These are phyloP conservation scores for Silurus meridionalis DNA, from an alignment of 2,113 vertebrate species.

Conservation along the genomic window DNA sequence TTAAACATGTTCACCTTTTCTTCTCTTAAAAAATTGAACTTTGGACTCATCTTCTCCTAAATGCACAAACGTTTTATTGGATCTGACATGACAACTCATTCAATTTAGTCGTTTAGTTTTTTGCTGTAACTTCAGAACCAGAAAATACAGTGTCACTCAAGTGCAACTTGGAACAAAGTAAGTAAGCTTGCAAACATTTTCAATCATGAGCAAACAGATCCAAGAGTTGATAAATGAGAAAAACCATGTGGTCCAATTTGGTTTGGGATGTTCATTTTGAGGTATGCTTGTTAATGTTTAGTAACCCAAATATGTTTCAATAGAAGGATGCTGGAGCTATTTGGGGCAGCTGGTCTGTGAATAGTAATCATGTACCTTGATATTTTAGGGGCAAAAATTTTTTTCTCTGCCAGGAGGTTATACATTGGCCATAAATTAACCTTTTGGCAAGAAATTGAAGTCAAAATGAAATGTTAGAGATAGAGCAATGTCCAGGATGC, in stretches of 20 bases:
- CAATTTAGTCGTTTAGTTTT: background rate
- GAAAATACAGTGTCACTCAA: conserved; percentile 8
- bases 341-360: background rate
- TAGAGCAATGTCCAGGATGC: background rate
- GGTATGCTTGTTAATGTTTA: background rate
- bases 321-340: background rate
- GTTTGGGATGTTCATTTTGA: background rate
- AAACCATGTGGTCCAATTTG: background rate
- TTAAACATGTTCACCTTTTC: background rate
- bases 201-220: background rate
- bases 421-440: background rate
- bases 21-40: background rate
- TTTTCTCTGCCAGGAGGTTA: background rate
- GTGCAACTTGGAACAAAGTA: background rate
- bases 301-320: background rate
- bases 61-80: background rate
- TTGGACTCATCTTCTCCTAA: background rate
- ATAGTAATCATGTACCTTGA: background rate
- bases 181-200: background rate
- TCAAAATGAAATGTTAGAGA: background rate
- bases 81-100: background rate
- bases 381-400: background rate
- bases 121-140: background rate
- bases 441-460: conserved; percentile 8
- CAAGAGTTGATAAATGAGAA: background rate